Evolutionary conservation across 2,888 invertebrate genomes (phyloP).

Genomic region (Heliconius hortense): DNA sequence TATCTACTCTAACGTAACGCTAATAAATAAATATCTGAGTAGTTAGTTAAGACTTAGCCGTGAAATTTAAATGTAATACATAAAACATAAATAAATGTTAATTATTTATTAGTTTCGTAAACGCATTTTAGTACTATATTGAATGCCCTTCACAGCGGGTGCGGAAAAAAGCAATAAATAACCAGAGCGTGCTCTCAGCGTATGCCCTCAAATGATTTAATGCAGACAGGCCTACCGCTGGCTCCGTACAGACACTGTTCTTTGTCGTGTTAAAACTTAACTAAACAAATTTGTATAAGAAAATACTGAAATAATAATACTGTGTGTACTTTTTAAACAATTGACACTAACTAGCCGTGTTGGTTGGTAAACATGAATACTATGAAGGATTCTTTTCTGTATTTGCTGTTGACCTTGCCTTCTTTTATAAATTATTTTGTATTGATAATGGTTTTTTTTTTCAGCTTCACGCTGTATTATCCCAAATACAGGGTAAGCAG

Average conservation of each 20-base stretch:
- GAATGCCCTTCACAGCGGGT: slow-evolving; percentile 56
- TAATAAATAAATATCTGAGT: no score
- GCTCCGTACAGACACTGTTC: slow-evolving; percentile 44
- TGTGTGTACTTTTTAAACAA: slow-evolving; percentile 5
- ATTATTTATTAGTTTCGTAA: slow-evolving; percentile 62
- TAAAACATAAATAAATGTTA: slow-evolving; percentile 48
- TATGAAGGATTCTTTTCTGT: background rate
- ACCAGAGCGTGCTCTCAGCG: slow-evolving; percentile 51
- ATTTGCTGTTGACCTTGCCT: background rate
- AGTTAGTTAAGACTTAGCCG: background rate
- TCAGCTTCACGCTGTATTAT: background rate
- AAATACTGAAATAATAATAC: slow-evolving; percentile 2
- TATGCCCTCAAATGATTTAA: slow-evolving; percentile 60
- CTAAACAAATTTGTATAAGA: background rate
- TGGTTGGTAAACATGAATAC: background rate
- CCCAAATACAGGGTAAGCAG: background rate
- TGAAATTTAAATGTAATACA: slow-evolving; percentile 46
- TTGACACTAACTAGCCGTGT: slow-evolving; percentile 5
- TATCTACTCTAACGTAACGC: no score
- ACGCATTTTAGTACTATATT: slow-evolving; percentile 57
- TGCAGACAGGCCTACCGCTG: slow-evolving; percentile 49
- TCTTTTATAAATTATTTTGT: background rate
- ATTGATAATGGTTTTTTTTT: background rate
- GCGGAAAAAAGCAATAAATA: slow-evolving; percentile 65
- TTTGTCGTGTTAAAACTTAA: slow-evolving; percentile 31